Conservation (phyloP, 2,888 invertebrate genomes). For the Isotomurus palustris region DNA sequence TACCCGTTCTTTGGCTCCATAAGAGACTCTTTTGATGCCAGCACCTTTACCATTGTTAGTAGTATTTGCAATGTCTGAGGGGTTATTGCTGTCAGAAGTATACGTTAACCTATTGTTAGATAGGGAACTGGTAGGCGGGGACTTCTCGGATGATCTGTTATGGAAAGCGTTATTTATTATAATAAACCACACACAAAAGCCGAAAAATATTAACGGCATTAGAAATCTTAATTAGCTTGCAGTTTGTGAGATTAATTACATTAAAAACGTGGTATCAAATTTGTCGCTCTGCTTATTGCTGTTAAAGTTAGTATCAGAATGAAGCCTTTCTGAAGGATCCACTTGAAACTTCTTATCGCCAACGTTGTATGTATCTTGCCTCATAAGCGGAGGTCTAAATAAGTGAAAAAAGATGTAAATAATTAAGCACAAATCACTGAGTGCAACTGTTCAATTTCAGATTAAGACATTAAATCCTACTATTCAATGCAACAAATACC, state of each 20-base stretch:
- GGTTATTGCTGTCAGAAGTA: too few species aligned
- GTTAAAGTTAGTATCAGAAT: neutral
- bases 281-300: neutral
- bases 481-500: neutral
- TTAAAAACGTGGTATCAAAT: constrained; percentile 1
- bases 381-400: constrained; percentile 3
- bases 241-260: too few species aligned
- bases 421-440: neutral
- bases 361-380: constrained; percentile 26
- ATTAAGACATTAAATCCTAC: neutral
- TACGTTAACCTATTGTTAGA: too few species aligned
- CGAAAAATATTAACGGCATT: too few species aligned
- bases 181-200: too few species aligned
- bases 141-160: too few species aligned
- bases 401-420: neutral
- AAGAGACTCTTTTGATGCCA: neutral
- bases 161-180: too few species aligned
- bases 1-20: constrained; percentile 2
- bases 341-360: constrained; percentile 5
- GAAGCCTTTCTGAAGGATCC: neutral
- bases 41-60: neutral
- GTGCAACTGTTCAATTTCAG: neutral
- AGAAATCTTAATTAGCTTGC: too few species aligned
- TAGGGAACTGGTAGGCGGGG: too few species aligned
- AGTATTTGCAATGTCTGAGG: too few species aligned